Evolutionary conservation across 2,888 invertebrate species (phyloP), one percentile per base, ranked within the genome.

Genomic region (Thymelicus acteon): DNA sequence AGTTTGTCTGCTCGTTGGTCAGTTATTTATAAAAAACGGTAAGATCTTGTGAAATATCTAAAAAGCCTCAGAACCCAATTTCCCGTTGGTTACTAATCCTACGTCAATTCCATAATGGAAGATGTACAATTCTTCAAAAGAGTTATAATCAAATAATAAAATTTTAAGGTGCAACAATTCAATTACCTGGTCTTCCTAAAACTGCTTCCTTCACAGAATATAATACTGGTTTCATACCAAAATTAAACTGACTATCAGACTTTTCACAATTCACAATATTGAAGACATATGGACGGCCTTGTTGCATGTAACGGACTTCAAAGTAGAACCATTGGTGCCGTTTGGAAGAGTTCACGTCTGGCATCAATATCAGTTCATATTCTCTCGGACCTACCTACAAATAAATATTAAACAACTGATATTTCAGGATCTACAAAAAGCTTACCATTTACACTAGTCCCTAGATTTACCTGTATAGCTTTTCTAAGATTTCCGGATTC

Each of bases 311-410:
- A 54, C 95, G 95, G n/a, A 98, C 96, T 90, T 97, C 96, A 83
- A 98, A 98, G 90, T 98, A 98, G 89, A 98, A 98, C 98, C 98
- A 98, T 82, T 98, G 97, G 83, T 96, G 96, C 75, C 97, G 96
- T 72, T 95, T 95, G 31, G 94, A 94, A 2, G 97, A 96, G 89
- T 97, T 97, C 60, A 97, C 96, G 84, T 98, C 98, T 0, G 98
- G 97, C 87, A 96, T 96, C 73, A 98, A 88, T 73, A 97, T 95
- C 74, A 98, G 91, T 84, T 98, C 97, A 85, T 98, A 98, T 82
- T 98, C 97, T 81, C 95, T 94, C 60, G 95, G 94, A 76, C 96
- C 95, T 81, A 96, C 95, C 97, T 97, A 88, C 67, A 93, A 86
- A 78, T 71, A 76, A 63, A 71, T 15, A 49, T 19, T 12, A 57